Evolutionary conservation across 2,797 vertebrate genomes (phyloP).

Genomic region (Rachycentron canadum): DNA sequence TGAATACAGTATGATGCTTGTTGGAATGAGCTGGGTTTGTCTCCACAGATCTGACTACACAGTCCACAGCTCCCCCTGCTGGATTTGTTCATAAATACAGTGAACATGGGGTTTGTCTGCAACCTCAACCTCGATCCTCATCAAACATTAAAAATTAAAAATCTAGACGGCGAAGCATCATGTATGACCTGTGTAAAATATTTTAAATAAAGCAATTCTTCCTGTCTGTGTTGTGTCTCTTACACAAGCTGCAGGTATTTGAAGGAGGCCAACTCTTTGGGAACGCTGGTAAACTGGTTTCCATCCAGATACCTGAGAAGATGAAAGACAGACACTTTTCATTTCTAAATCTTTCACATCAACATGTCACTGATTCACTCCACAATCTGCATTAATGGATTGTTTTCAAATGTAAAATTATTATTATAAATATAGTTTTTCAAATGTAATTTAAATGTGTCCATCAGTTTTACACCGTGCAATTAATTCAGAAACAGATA

Average conservation of each 20-base stretch:
- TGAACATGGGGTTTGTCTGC: background rate
- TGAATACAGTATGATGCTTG: background rate
- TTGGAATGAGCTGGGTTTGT: background rate
- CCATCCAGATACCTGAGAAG: constrained; percentile 93
- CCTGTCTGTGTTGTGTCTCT: constrained; percentile 61
- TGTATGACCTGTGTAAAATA: too few relatives aligned
- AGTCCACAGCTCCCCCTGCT: constrained; percentile 70
- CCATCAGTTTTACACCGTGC: too few relatives aligned
- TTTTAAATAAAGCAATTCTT: too few relatives aligned
- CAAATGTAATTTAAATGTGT: background rate
- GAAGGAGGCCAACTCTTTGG: constrained; percentile 90
- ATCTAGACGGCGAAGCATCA: too few relatives aligned
- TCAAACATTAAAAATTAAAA: background rate
- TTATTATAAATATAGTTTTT: background rate
- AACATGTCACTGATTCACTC: background rate
- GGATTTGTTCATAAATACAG: constrained; percentile 12
- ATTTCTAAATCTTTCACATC: too few relatives aligned
- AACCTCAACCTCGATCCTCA: too few relatives aligned
- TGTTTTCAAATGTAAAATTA: too few relatives aligned
- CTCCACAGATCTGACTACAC: background rate
- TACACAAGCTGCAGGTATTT: constrained; percentile 96
- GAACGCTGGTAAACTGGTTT: constrained; percentile 94
- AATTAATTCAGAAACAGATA: background rate
- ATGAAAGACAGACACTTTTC: constrained; percentile 1
- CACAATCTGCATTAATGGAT: background rate